These are phyloP conservation scores for Dermolepida albohirtum DNA, from an alignment of 2,888 invertebrate species.

Conservation along the genomic window DNA sequence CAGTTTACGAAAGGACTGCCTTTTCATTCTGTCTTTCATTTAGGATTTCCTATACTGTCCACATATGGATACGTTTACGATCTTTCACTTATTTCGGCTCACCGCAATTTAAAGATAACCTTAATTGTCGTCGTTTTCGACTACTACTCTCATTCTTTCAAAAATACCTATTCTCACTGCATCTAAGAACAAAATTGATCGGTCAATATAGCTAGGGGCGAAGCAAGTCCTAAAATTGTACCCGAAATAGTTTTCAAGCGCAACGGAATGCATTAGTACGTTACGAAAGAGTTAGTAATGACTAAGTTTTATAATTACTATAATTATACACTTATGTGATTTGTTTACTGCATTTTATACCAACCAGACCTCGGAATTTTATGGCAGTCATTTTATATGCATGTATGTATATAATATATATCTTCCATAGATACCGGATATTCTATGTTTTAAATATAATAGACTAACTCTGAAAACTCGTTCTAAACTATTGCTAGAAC, in stretches of 20 bases:
- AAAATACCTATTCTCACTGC: conserved; percentile 8
- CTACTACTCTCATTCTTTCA: conserved; percentile 19
- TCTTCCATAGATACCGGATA: no score
- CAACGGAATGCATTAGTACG: conserved; percentile 3
- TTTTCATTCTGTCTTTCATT: no score
- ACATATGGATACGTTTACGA: conserved; percentile 4
- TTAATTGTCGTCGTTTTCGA: conserved; percentile 27
- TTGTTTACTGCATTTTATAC: conserved; percentile 7
- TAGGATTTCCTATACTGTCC: no score
- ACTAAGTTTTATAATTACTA: conserved; percentile 10
- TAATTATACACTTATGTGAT: conserved; percentile 12
- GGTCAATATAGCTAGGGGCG: conserved; percentile 19
- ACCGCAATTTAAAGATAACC: conserved; percentile 36
- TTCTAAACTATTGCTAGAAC: no score
- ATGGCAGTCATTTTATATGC: no score
- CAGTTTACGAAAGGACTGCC: no score
- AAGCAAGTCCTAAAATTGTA: not conserved
- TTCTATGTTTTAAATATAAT: no score
- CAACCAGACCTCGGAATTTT: not conserved
- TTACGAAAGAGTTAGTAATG: conserved; percentile 15
- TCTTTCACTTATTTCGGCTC: conserved; percentile 8
- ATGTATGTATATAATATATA: no score
- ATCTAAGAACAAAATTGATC: conserved; percentile 26
- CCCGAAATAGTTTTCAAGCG: conserved; percentile 2
- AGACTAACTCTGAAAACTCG: no score